Evolutionary conservation across 2,113 vertebrate species (phyloP), one percentile per base, ranked within the genome.

Genomic region (Thomomys bottae): DNA sequence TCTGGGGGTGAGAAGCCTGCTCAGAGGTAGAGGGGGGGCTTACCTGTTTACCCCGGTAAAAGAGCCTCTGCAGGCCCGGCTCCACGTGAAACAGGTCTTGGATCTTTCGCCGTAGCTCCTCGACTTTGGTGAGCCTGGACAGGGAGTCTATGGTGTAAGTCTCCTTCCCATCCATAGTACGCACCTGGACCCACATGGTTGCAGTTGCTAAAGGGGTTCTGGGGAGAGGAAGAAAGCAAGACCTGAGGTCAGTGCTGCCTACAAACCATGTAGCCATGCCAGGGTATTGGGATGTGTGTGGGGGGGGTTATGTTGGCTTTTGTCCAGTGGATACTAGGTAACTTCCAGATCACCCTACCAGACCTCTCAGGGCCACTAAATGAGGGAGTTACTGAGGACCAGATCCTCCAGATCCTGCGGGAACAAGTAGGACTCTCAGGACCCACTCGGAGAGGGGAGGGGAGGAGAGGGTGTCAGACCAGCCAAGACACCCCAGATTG

Each of bases 101-200:
- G 78, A 99, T 99, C 96, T 98, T 98, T 28, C 97, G 89, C 6
- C 99, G 98, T 54, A 99, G 96, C 77, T 98, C 98, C 2, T 99
- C 98, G 97, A 99, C 99, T 85, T 99, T 99, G 42, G 99, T 99
- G 61, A 99, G 98, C 95, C 99, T 99, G 87, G 99, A 99, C 75
- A 99, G 96, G 14, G 98, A 98, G 97, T 99, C 98, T 89, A 99
- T 98, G 34, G 98, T 98, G 93, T 98, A 99, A 63, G 99, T 98
- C 95, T 98, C 98, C 96, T 98, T 98, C 91, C 99, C 99, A 85
- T 99, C 99, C 99, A 99, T 99, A 92, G 99, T 99, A 45, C 99
- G 99, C 87, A 99, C 99, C 96, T 99, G 99, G 97, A 99, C 99
- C 99, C 99, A 99, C 99, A 99, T 99, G 96, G 97, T 97, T 93